Base-by-base conservation (phyloP, 2,113 vertebrate genomes). In the Odontophorus gujanensis region DNA sequence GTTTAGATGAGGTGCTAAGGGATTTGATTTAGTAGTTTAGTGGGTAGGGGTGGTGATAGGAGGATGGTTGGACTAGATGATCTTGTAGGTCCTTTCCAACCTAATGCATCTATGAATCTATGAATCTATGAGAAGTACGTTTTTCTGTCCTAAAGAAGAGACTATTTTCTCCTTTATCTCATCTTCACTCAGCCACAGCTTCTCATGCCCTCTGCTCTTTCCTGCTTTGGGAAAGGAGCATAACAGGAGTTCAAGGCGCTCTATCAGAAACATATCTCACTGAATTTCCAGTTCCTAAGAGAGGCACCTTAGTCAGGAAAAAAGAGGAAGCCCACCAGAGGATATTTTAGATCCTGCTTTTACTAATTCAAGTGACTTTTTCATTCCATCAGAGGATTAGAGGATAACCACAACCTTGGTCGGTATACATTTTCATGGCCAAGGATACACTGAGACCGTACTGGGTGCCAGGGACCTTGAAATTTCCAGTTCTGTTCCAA, bases 391-490 rank as follows among this genome's bases (percentile, higher is more conserved):
- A 10, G 8, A 50, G 22, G 48, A 73, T 32, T 7, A 15, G n/a
- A 79, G 21, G 13, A 25, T 26, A 75, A 72, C 4, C 47, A 24
- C 7, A 16, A 68, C 15, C 8, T 57, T 6, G 3, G 15, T 36
- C 36, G 30, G 40, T 67, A 25, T n/a, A 61, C 81, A 14, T 6
- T 18, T 91, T 66, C 22, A 3, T 30, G 40, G 7, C 36, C 45
- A 20, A 84, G 51, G 48, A 30, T 4, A 40, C 17, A 51, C 43
- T 0, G 0, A 77, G 34, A 80, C 30, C 11, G 17, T 14, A n/a
- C 28, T 8, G 22, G 87, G 43, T n/a, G 11, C 6, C 2, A 0
- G 11, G 42, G 50, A 45, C 32, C 58, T 16, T 89, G 5, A 79
- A 79, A 73, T 73, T 66, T 63, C 21, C 16, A 32, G 5, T 73